Percentiles rank a stretch among this genome's conserved stretches.
phyloP scores from a whole-genome alignment of 2,113 vertebrate genomes.

The Pangasianodon gigas region DNA sequence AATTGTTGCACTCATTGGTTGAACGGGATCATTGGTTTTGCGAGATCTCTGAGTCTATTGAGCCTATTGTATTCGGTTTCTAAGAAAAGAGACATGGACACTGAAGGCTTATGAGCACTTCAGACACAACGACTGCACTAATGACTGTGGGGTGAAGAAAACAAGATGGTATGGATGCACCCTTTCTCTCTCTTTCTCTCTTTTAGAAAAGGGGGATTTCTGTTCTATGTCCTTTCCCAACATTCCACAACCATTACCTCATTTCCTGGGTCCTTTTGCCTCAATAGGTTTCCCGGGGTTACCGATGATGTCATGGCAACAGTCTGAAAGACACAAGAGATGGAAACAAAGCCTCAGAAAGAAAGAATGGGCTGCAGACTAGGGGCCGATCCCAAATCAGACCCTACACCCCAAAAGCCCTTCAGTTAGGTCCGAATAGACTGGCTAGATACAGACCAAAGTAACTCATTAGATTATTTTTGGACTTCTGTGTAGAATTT shows the following conservation, averaged over 20 bases:
- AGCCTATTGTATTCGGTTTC: neutral
- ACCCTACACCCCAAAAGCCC: neutral
- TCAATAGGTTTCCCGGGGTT: constrained; percentile 66
- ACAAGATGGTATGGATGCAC: neutral
- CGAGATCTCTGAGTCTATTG: neutral
- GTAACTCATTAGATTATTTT: neutral
- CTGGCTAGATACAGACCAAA: neutral
- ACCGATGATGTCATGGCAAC: constrained; percentile 71
- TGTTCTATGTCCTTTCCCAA: constrained; percentile 51
- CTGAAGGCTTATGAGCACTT: constrained; percentile 3
- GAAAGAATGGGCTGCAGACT: neutral
- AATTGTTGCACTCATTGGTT: neutral
- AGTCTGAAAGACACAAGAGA: constrained; percentile 55
- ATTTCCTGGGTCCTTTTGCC: constrained; percentile 69
- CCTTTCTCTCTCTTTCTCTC: neutral
- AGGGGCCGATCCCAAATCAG: constrained; percentile 10
- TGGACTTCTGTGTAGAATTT: neutral
- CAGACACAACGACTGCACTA: neutral
- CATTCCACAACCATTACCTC: constrained; percentile 72
- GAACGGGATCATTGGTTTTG: neutral
- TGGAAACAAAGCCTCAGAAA: constrained; percentile 41
- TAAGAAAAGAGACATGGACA: neutral
- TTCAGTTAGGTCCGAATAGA: neutral
- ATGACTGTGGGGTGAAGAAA: constrained; percentile 7
- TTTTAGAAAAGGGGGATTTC: neutral